Conservation (phyloP, 2,888 invertebrate genomes). For the Andrena haemorrhoa region DNA sequence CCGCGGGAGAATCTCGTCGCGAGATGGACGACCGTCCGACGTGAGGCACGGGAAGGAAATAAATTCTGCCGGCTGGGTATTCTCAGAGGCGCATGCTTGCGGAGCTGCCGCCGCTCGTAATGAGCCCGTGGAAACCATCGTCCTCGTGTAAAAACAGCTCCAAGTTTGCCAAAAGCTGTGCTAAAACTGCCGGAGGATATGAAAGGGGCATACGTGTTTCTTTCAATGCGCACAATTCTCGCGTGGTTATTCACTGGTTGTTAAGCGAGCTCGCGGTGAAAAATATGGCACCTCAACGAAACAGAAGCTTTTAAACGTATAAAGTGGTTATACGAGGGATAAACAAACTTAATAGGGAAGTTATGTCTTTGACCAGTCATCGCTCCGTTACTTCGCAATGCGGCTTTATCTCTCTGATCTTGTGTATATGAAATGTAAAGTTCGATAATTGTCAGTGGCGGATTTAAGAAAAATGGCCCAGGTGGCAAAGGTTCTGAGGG, state of each 20-base stretch:
- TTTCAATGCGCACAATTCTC: not conserved
- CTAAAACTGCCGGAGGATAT: not conserved
- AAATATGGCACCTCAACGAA: too few relatives aligned
- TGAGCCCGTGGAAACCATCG: constrained; percentile 22
- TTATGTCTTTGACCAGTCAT: too few relatives aligned
- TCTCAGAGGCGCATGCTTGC: constrained; percentile 53
- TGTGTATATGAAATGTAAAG: too few relatives aligned
- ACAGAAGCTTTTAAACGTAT: too few relatives aligned
- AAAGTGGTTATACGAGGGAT: too few relatives aligned
- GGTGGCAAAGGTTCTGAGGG: too few relatives aligned
- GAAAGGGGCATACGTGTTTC: not conserved
- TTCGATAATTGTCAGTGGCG: too few relatives aligned
- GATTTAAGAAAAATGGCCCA: too few relatives aligned
- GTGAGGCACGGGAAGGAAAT: constrained; percentile 53
- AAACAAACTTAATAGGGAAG: too few relatives aligned
- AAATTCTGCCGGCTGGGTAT: constrained; percentile 59
- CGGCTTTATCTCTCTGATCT: too few relatives aligned
- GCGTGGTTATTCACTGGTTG: not conserved
- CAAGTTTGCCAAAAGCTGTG: not conserved
- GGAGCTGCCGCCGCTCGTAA: constrained; percentile 43
- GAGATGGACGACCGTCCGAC: constrained; percentile 46
- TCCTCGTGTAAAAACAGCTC: constrained; percentile 24
- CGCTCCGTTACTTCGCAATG: too few relatives aligned
- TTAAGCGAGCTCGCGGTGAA: not conserved
- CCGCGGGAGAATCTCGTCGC: constrained; percentile 13